Percentiles rank a stretch among this genome's conserved stretches.
These are phyloP conservation scores for Thalassoma bifasciatum DNA, from an alignment of 2,113 vertebrate genomes.

Conservation along the genomic window DNA sequence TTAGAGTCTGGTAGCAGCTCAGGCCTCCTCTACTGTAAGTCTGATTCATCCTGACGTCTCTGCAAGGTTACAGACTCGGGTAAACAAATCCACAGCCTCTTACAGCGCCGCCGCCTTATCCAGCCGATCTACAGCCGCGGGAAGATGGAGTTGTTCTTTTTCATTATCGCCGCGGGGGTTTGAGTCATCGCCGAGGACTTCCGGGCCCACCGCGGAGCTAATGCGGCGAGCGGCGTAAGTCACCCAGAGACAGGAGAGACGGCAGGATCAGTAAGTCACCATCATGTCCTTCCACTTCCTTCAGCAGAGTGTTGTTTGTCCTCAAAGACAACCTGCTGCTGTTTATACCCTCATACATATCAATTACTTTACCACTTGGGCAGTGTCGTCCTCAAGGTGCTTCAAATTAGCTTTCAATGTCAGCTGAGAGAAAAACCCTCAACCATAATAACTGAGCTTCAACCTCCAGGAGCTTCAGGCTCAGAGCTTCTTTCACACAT, in stretches of 20 bases:
- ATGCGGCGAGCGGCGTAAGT: conserved; percentile 52
- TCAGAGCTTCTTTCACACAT: background rate
- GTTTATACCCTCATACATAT: conserved; percentile 77
- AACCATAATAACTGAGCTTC: conserved; percentile 64
- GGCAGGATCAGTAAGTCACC: conserved; percentile 54
- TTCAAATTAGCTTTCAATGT: conserved; percentile 80
- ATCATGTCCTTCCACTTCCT: conserved; percentile 57
- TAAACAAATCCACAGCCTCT: conserved; percentile 56
- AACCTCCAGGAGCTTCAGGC: conserved; percentile 60
- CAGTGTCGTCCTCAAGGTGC: conserved; percentile 78
- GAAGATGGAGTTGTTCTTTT: conserved; percentile 65
- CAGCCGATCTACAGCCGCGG: conserved; percentile 47
- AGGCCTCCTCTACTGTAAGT: conserved; percentile 37
- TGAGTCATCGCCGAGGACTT: conserved; percentile 57
- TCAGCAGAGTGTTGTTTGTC: conserved; percentile 66
- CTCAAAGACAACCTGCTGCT: conserved; percentile 68
- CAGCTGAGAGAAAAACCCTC: conserved; percentile 59
- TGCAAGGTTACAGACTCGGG: conserved; percentile 61
- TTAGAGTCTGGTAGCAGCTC: conserved; percentile 37
- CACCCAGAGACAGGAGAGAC: conserved; percentile 46
- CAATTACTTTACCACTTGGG: conserved; percentile 75
- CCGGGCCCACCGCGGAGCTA: conserved; percentile 38
- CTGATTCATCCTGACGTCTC: conserved; percentile 60
- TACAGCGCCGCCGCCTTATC: conserved; percentile 31
- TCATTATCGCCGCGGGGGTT: conserved; percentile 62